Base-by-base conservation (phyloP, 2,888 invertebrate genomes). In the Amphipoea lucens region DNA sequence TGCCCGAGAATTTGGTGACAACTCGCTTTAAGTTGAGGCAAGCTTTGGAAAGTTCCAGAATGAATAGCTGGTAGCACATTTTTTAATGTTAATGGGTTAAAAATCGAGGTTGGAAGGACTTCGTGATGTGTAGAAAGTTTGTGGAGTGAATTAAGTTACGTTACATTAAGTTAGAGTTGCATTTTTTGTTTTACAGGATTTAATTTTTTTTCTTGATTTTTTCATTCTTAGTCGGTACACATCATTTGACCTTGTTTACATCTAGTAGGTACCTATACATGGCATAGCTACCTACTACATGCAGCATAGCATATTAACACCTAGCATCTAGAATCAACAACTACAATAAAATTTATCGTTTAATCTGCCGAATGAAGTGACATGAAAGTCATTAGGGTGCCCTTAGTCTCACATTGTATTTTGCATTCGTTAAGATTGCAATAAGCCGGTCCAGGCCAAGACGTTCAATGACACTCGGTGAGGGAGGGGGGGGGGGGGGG, bases 401-500 rank as follows among this genome's bases (percentile, higher is more conserved):
- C 93, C 92, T 93, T 92, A 90, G 87, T 87, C 89, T 92, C 90
- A 92, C 92, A 92, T 92, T 93, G 93, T 91, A 90, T 91, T 93
- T 92, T 92, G 93, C 92, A 93, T 93, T 94, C 89, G 92, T 93
- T 91, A 91, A 92, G 92, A 92, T 92, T 89, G 90, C 90, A 90
- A 90, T 90, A 91, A 92, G 91, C 90, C 89, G 90, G 87, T 89
- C 87, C 90, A 88, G 90, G 91, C 88, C 82, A 95, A 95, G 94
- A 93, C 95, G 95, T 94, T 94, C 95, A 95, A 95, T 95, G 95
- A 95, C 96, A 94, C 92, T 86, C 88, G 89, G 82, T 86, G 88
- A 90, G 90, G 91, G 91, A 83, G 90, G 90, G 60, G 51, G 40
- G 12, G 91, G 90, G 86, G 89, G 90, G 7, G 90, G 91, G 90